These are phyloP conservation scores for Graptemys geographica DNA, from an alignment of 2,797 vertebrate species.

Conservation along the genomic window DNA sequence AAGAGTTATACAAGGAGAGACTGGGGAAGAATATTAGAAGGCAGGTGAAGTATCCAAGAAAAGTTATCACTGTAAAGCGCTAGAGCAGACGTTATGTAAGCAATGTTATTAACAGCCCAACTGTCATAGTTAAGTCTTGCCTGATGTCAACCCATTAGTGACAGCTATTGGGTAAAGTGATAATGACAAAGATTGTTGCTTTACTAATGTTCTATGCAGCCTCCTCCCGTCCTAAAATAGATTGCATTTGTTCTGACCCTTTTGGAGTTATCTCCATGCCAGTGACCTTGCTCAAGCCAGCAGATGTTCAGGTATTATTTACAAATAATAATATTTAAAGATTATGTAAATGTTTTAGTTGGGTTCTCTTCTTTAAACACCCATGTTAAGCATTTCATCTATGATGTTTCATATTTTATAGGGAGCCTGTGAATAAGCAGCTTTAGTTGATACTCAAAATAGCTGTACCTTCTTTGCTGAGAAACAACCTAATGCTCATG, in stretches of 20 bases:
- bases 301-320: constrained; percentile 79
- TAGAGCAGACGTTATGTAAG: constrained; percentile 38
- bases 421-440: constrained; percentile 74
- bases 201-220: constrained; percentile 10
- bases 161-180: background rate
- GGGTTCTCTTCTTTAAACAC: constrained; percentile 59
- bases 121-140: background rate
- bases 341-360: constrained; percentile 74
- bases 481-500: constrained; percentile 43
- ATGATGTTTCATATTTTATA: constrained; percentile 62
- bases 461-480: constrained; percentile 69
- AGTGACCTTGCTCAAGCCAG: constrained; percentile 63
- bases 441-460: constrained; percentile 78
- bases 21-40: background rate
- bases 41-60: background rate
- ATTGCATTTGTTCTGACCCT: constrained; percentile 24
- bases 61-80: background rate
- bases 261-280: constrained; percentile 53
- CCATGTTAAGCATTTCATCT: constrained; percentile 67
- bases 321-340: constrained; percentile 74
- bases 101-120: constrained; percentile 40
- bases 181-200: constrained; percentile 35
- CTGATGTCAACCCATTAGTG: constrained; percentile 37
- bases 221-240: constrained; percentile 1
- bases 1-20: background rate